Evolutionary conservation across 2,797 vertebrate species (phyloP).

Genomic region (Eulemur rubriventer): DNA sequence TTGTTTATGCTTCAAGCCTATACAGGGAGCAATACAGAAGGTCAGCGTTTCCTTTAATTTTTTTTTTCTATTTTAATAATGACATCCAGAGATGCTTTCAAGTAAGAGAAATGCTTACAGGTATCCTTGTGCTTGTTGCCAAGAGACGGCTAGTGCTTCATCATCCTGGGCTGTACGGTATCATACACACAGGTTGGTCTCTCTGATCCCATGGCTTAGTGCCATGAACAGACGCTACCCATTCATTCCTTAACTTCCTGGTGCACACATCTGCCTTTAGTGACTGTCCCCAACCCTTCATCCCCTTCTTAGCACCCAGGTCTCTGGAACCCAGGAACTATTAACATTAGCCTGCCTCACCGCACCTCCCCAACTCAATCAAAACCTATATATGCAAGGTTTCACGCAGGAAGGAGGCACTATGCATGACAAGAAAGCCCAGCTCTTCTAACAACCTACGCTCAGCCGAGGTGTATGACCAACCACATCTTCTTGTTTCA

Average conservation of each 20-base stretch:
- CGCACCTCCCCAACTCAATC: not conserved
- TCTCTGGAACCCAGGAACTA: not conserved
- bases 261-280: not conserved
- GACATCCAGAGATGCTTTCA: not conserved
- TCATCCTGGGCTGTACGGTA: not conserved
- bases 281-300: not conserved
- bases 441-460: not conserved
- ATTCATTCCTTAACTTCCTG: not conserved
- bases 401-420: not conserved
- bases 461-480: not conserved
- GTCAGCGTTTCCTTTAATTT: not conserved
- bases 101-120: conserved; percentile 14
- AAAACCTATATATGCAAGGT: not conserved
- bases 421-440: not conserved
- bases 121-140: not conserved
- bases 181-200: not conserved
- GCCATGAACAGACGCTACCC: not conserved
- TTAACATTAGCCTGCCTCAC: not conserved
- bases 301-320: not conserved
- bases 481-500: not conserved
- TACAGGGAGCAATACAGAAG: not conserved
- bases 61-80: not conserved
- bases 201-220: not conserved
- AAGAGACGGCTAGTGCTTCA: not conserved
- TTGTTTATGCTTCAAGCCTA: conserved; percentile 2